Evolutionary conservation across 2,113 vertebrate genomes (phyloP), one percentile per base, ranked within the genome.

Genomic region (Semnornis frantzii): DNA sequence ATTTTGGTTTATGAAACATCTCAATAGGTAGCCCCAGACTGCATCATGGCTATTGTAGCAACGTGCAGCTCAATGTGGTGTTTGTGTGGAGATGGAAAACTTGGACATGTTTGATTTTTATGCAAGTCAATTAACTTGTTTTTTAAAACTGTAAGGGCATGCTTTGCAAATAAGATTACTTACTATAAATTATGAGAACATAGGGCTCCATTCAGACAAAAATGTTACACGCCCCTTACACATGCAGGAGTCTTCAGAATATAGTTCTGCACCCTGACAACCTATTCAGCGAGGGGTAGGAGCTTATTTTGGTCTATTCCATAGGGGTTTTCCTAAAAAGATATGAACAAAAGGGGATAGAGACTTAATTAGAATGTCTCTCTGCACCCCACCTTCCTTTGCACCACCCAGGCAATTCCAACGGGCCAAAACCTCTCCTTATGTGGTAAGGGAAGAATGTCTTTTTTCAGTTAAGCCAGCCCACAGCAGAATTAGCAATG

Each of bases 131-230:
- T 98, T 98, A 98, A 98, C 97, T 97, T 97, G 96, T 97, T 98
- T 98, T 98, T 97, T 97, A 97, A 97, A 97, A 98, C 96, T 97
- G 97, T 97, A 98, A 97, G 96, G 97, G 97, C 97, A 98, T 97
- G 97, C 98, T 98, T 98, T 98, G 97, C 97, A 98, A 98, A 98
- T 98, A 98, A 98, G 97, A 98, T 98, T 98, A 98, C 97, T 98
- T 98, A 98, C 97, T 98, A 98, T 98, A 98, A 98, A 98, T 98
- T 98, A 97, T 97, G 97, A 96, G 97, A 98, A 98, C 97, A 98
- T 98, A 98, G 97, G 97, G 96, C 96, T 96, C 97, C 97, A 98
- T 98, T 98, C 98, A 98, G 97, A 98, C 97, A 98, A 97, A 95
- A 97, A 98, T 98, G 96, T 94, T 96, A 97, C 97, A 97, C 97